Conservation (phyloP, 2,888 invertebrate genomes). For the Cantharis flavilabris region DNA sequence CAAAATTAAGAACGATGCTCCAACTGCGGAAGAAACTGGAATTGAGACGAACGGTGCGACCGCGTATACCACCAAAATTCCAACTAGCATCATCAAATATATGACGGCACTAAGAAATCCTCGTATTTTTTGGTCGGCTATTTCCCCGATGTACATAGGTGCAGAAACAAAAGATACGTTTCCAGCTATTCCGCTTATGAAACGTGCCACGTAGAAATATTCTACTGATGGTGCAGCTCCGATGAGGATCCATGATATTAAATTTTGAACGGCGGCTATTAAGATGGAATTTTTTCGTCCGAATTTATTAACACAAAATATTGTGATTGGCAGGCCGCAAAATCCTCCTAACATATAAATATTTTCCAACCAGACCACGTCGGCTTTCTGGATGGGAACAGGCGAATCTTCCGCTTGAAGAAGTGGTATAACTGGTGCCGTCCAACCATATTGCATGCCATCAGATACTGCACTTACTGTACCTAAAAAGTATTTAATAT, state of each 20-base stretch:
- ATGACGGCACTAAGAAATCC: slow-evolving; percentile 51
- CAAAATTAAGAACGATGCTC: slow-evolving; percentile 40
- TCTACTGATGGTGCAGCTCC: slow-evolving; percentile 45
- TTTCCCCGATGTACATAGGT: slow-evolving; percentile 54
- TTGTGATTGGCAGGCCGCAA: slow-evolving; percentile 47
- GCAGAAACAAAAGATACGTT: slow-evolving; percentile 53
- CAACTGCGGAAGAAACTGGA: slow-evolving; percentile 47
- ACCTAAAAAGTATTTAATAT: slow-evolving; percentile 37
- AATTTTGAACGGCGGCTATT: slow-evolving; percentile 43
- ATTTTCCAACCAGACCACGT: slow-evolving; percentile 43
- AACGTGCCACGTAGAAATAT: slow-evolving; percentile 48
- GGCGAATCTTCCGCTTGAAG: slow-evolving; percentile 43
- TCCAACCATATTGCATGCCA: slow-evolving; percentile 55
- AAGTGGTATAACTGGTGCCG: slow-evolving; percentile 49
- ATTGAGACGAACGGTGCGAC: slow-evolving; percentile 49
- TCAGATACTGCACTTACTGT: slow-evolving; percentile 51
- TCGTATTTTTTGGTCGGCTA: slow-evolving; percentile 51
- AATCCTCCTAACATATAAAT: slow-evolving; percentile 43
- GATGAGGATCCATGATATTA: slow-evolving; percentile 49
- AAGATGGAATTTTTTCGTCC: slow-evolving; percentile 49
- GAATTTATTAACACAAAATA: slow-evolving; percentile 47
- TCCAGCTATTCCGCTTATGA: slow-evolving; percentile 51
- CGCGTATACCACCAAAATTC: slow-evolving; percentile 49
- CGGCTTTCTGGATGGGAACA: slow-evolving; percentile 39
- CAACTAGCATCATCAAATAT: slow-evolving; percentile 52